Evolutionary conservation across 2,113 vertebrate species (phyloP), one percentile per base, ranked within the genome.

Genomic region (Cyprinodon variegatus): DNA sequence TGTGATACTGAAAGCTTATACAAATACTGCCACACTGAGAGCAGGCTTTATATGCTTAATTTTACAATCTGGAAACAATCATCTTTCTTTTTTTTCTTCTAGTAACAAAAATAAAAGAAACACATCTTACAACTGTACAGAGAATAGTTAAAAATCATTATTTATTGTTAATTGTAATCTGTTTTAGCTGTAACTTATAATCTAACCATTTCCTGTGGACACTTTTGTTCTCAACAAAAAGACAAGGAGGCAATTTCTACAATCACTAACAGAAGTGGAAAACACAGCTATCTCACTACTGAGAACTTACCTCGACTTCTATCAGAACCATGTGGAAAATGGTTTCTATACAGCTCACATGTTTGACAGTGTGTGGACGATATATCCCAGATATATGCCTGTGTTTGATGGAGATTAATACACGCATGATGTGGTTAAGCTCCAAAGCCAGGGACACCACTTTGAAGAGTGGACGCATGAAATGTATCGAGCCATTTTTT

Each of bases 251-350:
- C 17, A 14, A 63, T 86, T 82, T 79, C 57, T 14, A 79, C 76
- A 80, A 83, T 83, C 69, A 71, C 83, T 87, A 59, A 63, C 61
- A 88, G 73, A 84, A 63, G 2, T 59, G 46, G 66, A 77, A 71
- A 85, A 80, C 69, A 50, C 73, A 9, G 29, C 78, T 63, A 59
- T 40, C 65, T 75, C 83, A 81, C 90, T 78, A 29, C 29, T 29
- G 29, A 82, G 40, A 70, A 69, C 76, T 82, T 74, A 78, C 80
- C 81, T 79, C 78, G 20, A 76, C 36, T 77, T 83, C 86, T 71
- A 93, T 93, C 85, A 81, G 80, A 92, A 91, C 85, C 92, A 93
- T 86, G 87, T 93, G 92, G 81, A 61, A 79, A 74, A 74, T 83
- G 37, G 37, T 82, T 77, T 88, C 84, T 86, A 85, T 89, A 82